Evolutionary conservation across 1,140 invertebrate species (phyloP).

Genomic region (Euglossa dilemma): DNA sequence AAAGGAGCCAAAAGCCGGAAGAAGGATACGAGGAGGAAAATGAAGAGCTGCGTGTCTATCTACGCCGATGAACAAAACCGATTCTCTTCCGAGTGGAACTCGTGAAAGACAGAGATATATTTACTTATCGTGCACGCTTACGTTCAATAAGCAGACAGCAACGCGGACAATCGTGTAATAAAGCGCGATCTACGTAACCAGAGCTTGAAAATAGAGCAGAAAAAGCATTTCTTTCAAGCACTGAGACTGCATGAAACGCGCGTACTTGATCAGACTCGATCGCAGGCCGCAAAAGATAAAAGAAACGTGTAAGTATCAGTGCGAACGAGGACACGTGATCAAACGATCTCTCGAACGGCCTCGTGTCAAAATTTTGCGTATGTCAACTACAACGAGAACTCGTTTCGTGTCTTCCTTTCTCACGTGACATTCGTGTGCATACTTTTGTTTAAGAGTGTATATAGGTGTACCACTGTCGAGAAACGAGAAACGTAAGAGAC

Average conservation of each 20-base stretch:
- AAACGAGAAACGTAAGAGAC: not conserved
- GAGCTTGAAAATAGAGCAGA: not conserved
- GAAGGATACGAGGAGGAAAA: not conserved
- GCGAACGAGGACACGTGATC: conserved; percentile 56
- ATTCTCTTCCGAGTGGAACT: not conserved
- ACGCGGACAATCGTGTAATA: conserved; percentile 20
- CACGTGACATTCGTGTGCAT: not conserved
- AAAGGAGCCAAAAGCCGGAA: not conserved
- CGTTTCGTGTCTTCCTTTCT: not conserved
- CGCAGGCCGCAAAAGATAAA: conserved; percentile 1
- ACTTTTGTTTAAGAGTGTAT: not conserved
- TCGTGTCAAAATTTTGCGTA: not conserved
- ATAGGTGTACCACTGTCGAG: not conserved
- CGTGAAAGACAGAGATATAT: too few species aligned
- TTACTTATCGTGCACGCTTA: conserved; percentile 23
- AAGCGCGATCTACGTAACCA: conserved; percentile 40
- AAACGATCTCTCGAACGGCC: not conserved
- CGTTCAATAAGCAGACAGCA: conserved; percentile 21
- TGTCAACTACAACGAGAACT: too few species aligned
- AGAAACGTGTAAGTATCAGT: not conserved
- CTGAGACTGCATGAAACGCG: conserved; percentile 31
- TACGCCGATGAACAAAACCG: not conserved
- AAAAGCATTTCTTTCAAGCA: conserved; percentile 41
- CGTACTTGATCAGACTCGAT: conserved; percentile 23
- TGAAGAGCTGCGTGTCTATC: conserved; percentile 5